phyloP scores from a whole-genome alignment of 2,797 vertebrate genomes.

The Hephaestus fuliginosus region DNA sequence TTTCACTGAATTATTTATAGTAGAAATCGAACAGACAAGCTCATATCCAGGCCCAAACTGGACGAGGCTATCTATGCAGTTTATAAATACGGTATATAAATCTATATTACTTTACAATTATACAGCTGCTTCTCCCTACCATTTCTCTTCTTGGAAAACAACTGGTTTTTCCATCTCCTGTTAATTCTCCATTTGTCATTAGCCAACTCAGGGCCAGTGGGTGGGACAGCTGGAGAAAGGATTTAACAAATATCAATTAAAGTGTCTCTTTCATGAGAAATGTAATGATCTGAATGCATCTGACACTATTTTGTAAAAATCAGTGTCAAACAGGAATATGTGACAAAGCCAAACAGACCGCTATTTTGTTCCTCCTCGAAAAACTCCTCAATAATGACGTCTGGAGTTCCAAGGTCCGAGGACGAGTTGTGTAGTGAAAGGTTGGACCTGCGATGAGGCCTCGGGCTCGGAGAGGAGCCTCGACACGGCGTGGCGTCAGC shows the following conservation, averaged over 20 bases:
- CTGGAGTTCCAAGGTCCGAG: conserved; percentile 25
- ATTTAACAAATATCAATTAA: background rate
- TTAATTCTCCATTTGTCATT: conserved; percentile 37
- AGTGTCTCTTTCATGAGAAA: background rate
- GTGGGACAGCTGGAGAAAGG: conserved; percentile 40
- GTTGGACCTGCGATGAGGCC: background rate
- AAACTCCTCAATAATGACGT: conserved; percentile 68
- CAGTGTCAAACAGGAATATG: background rate
- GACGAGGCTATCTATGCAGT: no score
- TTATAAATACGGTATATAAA: no score
- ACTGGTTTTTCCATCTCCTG: conserved; percentile 13
- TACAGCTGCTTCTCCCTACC: conserved; percentile 41
- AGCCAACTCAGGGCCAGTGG: conserved; percentile 64
- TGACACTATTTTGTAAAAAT: background rate
- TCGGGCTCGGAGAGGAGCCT: conserved; percentile 5
- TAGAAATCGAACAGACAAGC: no score
- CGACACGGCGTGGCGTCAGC: background rate
- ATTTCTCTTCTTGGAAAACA: conserved; percentile 22
- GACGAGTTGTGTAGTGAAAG: background rate
- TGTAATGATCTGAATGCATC: background rate
- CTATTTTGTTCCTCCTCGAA: conserved; percentile 20
- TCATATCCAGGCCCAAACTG: no score
- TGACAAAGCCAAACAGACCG: conserved; percentile 46
- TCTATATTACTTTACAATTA: background rate
- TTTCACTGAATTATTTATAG: no score